phyloP scores from a whole-genome alignment of 2,888 invertebrate species.

The Troilus luridus region DNA sequence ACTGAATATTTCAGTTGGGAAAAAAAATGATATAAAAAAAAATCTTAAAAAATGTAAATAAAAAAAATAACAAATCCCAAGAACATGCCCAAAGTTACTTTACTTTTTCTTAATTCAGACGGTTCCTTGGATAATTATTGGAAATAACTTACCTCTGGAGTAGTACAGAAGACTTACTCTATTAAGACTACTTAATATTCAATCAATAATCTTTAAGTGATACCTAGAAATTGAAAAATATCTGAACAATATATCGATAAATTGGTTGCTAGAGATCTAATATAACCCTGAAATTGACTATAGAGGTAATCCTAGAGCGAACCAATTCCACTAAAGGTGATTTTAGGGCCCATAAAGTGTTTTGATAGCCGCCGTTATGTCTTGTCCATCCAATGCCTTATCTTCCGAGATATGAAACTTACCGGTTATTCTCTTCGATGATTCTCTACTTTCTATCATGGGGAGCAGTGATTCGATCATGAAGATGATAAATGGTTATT shows the following conservation, averaged over 20 bases:
- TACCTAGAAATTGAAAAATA: not conserved
- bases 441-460: not conserved
- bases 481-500: not conserved
- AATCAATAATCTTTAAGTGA: not conserved
- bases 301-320: not conserved
- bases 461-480: not conserved
- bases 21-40: no score
- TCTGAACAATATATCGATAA: not conserved
- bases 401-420: not conserved
- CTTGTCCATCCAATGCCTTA: not conserved
- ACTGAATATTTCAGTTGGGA: no score
- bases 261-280: not conserved
- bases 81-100: no score
- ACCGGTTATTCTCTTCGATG: conserved; percentile 5
- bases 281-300: not conserved
- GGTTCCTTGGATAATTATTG: no score
- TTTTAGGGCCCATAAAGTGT: conserved; percentile 22
- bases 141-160: no score
- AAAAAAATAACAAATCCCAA: no score
- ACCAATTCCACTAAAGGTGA: conserved; percentile 7
- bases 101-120: no score
- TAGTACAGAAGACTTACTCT: no score
- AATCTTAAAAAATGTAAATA: no score
- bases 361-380: not conserved
- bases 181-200: no score